Percentiles rank a stretch among this genome's conserved stretches.
Conservation (phyloP, 2,888 invertebrate genomes). For the Aleiodes testaceus region DNA sequence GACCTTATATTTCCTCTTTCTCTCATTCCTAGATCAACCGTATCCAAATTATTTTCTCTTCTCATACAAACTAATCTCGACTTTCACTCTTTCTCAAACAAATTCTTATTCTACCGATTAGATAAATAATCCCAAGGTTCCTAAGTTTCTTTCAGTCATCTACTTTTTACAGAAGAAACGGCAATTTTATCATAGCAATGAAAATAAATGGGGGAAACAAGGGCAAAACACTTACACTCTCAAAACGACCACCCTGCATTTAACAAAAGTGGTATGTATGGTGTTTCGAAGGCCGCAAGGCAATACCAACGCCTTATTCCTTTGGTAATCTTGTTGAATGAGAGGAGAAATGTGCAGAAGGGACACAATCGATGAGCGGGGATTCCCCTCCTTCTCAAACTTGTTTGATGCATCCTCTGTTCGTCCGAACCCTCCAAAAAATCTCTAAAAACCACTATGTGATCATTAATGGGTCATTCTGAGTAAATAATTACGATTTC, state of each 20-base stretch:
- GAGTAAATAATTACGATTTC: no score
- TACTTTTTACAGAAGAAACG: no score
- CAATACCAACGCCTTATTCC: constrained; percentile 52
- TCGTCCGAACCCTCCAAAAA: no score
- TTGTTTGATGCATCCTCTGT: neutral
- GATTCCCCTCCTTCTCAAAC: neutral
- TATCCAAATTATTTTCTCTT: constrained; percentile 14
- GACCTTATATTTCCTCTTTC: constrained; percentile 1
- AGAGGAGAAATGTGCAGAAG: constrained; percentile 38
- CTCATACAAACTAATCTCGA: neutral
- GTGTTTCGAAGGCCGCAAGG: constrained; percentile 52
- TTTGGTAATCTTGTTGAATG: constrained; percentile 49
- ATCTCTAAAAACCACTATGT: no score
- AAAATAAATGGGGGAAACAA: constrained; percentile 36
- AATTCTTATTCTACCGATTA: no score
- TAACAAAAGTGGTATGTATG: constrained; percentile 65
- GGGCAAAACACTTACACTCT: constrained; percentile 61
- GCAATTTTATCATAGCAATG: neutral
- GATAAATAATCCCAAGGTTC: no score
- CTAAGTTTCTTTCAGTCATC: no score
- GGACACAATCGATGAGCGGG: constrained; percentile 32
- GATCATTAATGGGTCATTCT: no score
- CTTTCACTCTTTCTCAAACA: no score
- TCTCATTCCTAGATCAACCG: constrained; percentile 17
- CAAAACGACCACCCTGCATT: constrained; percentile 60